These are phyloP conservation scores for Margaritifera margaritifera DNA, from an alignment of 2,888 invertebrate species.

Conservation along the genomic window DNA sequence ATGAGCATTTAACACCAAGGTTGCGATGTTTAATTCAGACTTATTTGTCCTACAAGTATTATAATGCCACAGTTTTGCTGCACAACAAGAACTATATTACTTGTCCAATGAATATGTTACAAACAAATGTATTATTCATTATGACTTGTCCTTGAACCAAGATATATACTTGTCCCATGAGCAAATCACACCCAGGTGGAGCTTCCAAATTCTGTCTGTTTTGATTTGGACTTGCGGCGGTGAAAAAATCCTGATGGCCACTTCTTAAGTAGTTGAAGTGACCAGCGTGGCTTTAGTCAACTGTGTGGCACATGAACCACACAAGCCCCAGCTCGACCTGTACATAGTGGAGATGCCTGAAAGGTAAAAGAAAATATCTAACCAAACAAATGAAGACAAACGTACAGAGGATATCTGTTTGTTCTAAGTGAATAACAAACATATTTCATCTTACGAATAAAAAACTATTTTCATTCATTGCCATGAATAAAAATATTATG, in stretches of 20 bases:
- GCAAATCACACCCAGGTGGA: constrained; percentile 32
- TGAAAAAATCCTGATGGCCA: constrained; percentile 63
- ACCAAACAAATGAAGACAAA: not conserved
- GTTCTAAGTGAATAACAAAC: no score
- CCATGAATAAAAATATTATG: no score
- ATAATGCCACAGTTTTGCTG: no score
- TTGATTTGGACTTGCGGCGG: constrained; percentile 48
- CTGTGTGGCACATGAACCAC: constrained; percentile 78
- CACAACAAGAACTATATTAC: no score
- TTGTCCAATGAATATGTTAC: no score
- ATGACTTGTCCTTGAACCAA: no score
- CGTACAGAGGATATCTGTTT: not conserved
- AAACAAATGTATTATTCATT: no score
- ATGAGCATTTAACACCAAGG: no score
- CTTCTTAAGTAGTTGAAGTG: constrained; percentile 59
- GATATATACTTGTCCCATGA: no score
- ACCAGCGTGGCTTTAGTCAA: constrained; percentile 65
- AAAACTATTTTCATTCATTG: no score
- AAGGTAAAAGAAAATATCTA: constrained; percentile 61
- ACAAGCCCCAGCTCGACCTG: constrained; percentile 91
- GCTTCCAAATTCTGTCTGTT: constrained; percentile 23
- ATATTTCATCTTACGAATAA: not conserved
- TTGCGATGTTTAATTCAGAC: no score
- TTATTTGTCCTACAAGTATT: no score
- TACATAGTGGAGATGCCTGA: constrained; percentile 84